phyloP scores from a whole-genome alignment of 2,888 invertebrate species.

The Athalia circularis region DNA sequence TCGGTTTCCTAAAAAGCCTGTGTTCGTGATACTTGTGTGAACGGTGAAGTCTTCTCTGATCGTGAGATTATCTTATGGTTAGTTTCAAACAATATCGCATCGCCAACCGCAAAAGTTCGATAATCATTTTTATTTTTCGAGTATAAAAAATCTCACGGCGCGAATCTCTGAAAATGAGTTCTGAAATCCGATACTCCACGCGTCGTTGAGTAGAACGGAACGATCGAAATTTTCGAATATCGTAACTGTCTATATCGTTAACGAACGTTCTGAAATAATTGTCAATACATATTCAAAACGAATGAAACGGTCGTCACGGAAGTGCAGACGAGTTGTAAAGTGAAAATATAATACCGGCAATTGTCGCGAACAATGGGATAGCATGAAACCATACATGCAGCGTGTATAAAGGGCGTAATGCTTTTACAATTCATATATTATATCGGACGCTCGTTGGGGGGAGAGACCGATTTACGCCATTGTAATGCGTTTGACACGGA shows the following conservation, averaged over 20 bases:
- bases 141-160: no score
- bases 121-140: no score
- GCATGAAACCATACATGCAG: not conserved
- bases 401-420: not conserved
- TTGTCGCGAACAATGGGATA: constrained; percentile 2
- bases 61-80: not conserved
- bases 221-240: no score
- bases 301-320: not conserved
- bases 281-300: constrained; percentile 6
- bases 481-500: constrained; percentile 15
- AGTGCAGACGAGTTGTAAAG: not conserved
- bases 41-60: not conserved
- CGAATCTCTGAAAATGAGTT: no score
- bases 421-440: constrained; percentile 13
- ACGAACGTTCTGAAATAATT: constrained; percentile 2
- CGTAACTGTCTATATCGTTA: not conserved
- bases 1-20: constrained; percentile 64
- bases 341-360: not conserved
- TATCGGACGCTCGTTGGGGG: not conserved
- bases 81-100: no score
- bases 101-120: no score
- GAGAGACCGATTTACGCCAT: constrained; percentile 28
- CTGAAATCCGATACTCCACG: no score
- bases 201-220: no score
- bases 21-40: not conserved